Evolutionary conservation across 2,888 invertebrate genomes (phyloP).

Genomic region (Iselma pallidipennis): DNA sequence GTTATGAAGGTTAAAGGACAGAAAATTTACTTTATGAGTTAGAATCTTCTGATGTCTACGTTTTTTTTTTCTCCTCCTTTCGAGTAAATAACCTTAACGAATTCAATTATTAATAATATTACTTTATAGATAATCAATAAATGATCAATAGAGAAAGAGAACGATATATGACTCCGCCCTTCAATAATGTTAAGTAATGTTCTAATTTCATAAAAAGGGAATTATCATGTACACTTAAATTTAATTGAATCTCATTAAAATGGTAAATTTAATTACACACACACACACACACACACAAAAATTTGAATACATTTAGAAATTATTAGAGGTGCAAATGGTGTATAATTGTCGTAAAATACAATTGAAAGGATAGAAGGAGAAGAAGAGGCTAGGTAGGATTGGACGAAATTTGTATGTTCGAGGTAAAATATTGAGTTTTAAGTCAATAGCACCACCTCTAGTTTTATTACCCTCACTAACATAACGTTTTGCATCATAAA

Average conservation of each 20-base stretch:
- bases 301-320: not conserved
- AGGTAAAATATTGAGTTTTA: not conserved
- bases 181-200: not conserved
- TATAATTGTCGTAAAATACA: not conserved
- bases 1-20: conserved; percentile 3
- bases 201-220: not conserved
- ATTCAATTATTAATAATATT: not conserved
- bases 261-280: too few relatives aligned
- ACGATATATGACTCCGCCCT: not conserved
- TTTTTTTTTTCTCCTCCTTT: conserved; percentile 2
- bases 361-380: too few relatives aligned
- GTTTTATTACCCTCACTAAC: conserved; percentile 11
- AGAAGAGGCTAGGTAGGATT: too few relatives aligned
- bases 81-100: conserved; percentile 6
- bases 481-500: conserved; percentile 14
- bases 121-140: not conserved
- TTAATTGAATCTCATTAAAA: not conserved
- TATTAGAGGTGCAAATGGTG: not conserved
- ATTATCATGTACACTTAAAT: not conserved
- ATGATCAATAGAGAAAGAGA: not conserved
- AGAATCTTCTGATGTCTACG: not conserved
- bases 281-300: too few relatives aligned
- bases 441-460: conserved; percentile 11
- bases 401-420: not conserved
- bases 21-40: conserved; percentile 7